A percentile compares a stretch with the other conserved stretches of the same genome.
These are phyloP conservation scores for Scophthalmus maximus DNA, from an alignment of 2,113 vertebrate species.

Conservation along the genomic window DNA sequence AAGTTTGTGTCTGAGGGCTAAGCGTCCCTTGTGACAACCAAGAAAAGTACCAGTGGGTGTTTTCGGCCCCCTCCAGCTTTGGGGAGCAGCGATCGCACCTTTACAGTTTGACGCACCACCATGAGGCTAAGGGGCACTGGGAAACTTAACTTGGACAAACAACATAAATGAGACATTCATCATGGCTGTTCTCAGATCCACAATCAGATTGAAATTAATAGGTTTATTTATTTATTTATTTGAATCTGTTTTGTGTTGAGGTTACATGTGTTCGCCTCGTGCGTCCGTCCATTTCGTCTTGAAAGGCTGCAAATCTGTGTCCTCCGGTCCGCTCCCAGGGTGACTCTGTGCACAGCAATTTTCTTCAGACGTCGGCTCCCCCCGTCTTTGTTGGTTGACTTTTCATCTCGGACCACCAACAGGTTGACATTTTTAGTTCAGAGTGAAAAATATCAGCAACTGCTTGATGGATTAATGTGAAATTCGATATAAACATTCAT, in stretches of 20 bases:
- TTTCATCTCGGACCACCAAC: constrained; percentile 4
- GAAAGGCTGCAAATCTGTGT: background rate
- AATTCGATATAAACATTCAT: background rate
- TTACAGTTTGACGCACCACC: background rate
- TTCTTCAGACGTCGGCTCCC: background rate
- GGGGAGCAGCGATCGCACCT: background rate
- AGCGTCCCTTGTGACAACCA: too few species aligned
- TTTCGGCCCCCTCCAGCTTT: background rate
- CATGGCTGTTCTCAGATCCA: too few species aligned
- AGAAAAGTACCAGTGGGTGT: background rate
- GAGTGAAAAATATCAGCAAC: background rate
- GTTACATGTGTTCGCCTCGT: background rate
- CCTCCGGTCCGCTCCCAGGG: background rate
- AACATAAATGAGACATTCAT: background rate
- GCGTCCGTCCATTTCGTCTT: background rate
- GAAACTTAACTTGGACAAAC: background rate
- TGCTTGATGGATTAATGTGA: background rate
- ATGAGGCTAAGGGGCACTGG: background rate
- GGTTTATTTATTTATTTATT: too few species aligned
- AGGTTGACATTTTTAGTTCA: constrained; percentile 4
- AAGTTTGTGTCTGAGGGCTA: too few species aligned
- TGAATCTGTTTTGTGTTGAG: too few species aligned
- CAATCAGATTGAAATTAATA: too few species aligned
- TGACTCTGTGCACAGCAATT: background rate
- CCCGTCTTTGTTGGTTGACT: constrained; percentile 2